Percentiles rank a stretch among this genome's conserved stretches.
Conservation (phyloP, 2,888 invertebrate species). For the Andrena chrysosceles region DNA sequence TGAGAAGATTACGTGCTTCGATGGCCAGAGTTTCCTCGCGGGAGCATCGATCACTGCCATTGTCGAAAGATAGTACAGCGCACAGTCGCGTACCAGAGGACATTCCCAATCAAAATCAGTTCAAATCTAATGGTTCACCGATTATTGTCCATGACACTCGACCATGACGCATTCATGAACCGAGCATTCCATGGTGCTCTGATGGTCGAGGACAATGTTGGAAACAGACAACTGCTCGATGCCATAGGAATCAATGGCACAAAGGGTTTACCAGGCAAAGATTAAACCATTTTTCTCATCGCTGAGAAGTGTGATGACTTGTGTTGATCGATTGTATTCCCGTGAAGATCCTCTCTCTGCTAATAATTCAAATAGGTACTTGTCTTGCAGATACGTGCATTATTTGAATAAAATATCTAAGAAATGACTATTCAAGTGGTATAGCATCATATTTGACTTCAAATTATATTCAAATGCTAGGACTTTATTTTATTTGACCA, state of each 20-base stretch:
- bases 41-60: slow-evolving; percentile 37
- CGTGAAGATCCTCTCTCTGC: not conserved
- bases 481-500: too few species aligned
- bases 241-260: not conserved
- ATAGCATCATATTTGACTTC: too few species aligned
- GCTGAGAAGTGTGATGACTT: not conserved
- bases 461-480: too few species aligned
- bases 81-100: slow-evolving; percentile 15
- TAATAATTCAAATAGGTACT: not conserved
- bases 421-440: too few species aligned
- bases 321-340: not conserved
- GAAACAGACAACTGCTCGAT: slow-evolving; percentile 15
- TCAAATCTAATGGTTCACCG: slow-evolving; percentile 47
- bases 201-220: slow-evolving; percentile 24
- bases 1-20: slow-evolving; percentile 11
- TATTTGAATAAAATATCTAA: too few species aligned
- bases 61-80: slow-evolving; percentile 22
- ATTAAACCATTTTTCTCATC: slow-evolving; percentile 1
- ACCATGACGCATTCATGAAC: slow-evolving; percentile 31
- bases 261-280: not conserved
- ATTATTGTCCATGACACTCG: slow-evolving; percentile 43
- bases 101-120: slow-evolving; percentile 38
- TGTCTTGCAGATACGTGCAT: not conserved
- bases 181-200: slow-evolving; percentile 15
- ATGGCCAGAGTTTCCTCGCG: slow-evolving; percentile 3